A percentile compares a stretch with the other conserved stretches of the same genome.
Evolutionary conservation across 2,888 invertebrate genomes (phyloP).

Genomic region (Choristoneura rosaceana): DNA sequence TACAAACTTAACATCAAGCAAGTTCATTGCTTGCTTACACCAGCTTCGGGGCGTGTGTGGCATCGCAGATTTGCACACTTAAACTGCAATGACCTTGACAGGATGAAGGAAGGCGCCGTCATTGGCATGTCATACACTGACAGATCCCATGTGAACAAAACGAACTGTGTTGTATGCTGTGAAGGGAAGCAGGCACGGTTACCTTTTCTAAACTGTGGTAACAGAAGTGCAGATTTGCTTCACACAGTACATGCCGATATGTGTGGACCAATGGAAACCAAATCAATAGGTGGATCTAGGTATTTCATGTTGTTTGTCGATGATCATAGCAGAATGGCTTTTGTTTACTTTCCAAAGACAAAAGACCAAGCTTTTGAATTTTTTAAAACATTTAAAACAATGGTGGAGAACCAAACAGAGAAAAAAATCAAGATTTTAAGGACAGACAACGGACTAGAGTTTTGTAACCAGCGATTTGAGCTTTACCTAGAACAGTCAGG

Average conservation of each 20-base stretch:
- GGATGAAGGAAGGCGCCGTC: constrained; percentile 44
- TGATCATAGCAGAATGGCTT: not conserved
- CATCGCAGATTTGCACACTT: constrained; percentile 44
- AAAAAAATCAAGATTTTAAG: no score
- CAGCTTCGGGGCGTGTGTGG: constrained; percentile 17
- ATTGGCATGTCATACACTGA: constrained; percentile 41
- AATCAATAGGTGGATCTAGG: not conserved
- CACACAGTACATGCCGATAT: not conserved
- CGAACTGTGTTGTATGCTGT: constrained; percentile 41
- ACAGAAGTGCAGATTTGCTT: not conserved
- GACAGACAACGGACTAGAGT: no score
- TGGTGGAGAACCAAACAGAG: no score
- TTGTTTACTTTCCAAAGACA: no score
- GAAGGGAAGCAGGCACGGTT: constrained; percentile 36
- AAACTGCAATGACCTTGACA: constrained; percentile 39
- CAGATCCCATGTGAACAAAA: constrained; percentile 27
- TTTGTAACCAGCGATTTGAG: no score
- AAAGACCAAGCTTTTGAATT: no score
- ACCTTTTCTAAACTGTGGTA: constrained; percentile 6
- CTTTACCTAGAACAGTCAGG: no score
- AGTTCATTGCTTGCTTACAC: no score
- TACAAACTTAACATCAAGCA: not conserved
- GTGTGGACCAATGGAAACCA: not conserved
- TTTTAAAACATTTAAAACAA: no score
- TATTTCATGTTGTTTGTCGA: not conserved